Evolutionary conservation across 1,140 invertebrate species (phyloP), one percentile per base, ranked within the genome.

Genomic region (Macrosteles quadrilineatus): DNA sequence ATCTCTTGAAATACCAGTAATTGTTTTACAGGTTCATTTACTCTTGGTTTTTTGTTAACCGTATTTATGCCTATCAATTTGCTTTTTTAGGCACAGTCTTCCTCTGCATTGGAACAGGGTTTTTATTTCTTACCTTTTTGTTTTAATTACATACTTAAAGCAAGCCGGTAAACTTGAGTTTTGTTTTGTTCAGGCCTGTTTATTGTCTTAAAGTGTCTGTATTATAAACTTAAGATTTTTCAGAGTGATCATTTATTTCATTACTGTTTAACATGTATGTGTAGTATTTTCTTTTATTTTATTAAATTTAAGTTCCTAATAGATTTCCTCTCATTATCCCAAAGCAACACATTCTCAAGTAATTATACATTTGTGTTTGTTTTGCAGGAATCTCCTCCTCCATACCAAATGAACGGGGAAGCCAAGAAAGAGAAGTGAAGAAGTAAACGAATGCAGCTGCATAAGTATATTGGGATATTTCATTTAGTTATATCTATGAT

Each of bases 311-410:
- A 6, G 12, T 59, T 12, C 6, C 9, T 59, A 6, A 6, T 40
- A 6, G 4, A 4, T 50, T 50, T 50, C 3, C 21, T 50, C 21
- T 19, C 12, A 6, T 6, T 40, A 40, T 53, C 21, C 11, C 11
- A 11, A 53, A 19, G 4, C 21, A 14, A 6, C 6, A 9, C 6
- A 6, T 14, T 17, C 6, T 53, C 21, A 4, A 53, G 11, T 19
- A 53, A 11, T 17, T 53, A 53, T 19, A 14, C 21, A 4, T 53
- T 11, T 53, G 11, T 40, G 6, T 40, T 40, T 40, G 6, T 40
- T 40, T 40, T 9, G 6, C 25, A 59, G 55, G 55, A 59, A n/a
- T 30, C 55, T 25, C 55, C 55, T n/a, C 55, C 55, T 27, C 55
- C 55, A 6, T 59, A 59, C 25, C 55, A 59, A n/a, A 25, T 59